Evolutionary conservation across 2,888 invertebrate species (phyloP).

Genomic region (Archaeoteleia sp.): DNA sequence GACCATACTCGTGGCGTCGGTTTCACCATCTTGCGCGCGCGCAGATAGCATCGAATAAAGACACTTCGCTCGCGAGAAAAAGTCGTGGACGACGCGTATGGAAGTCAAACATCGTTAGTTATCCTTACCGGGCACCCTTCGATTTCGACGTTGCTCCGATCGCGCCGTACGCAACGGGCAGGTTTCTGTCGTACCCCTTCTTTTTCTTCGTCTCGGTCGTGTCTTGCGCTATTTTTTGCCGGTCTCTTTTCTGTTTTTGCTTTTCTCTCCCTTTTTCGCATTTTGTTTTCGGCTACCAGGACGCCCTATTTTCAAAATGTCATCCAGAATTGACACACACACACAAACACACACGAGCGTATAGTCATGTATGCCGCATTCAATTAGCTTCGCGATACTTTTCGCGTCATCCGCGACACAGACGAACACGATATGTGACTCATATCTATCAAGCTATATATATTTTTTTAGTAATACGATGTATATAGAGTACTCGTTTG

Average conservation of each 20-base stretch:
- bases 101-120: conserved; percentile 26
- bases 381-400: not conserved
- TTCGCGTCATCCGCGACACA: not conserved
- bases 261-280: not conserved
- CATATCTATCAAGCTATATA: not conserved
- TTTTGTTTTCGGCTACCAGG: not conserved
- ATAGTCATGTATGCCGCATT: not conserved
- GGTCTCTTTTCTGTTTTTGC: not conserved
- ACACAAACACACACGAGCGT: not conserved
- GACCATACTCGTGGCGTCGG: conserved; percentile 3
- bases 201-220: not conserved
- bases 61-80: conserved; percentile 7
- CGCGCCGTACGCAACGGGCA: conserved; percentile 1
- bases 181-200: conserved; percentile 3
- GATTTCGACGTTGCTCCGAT: conserved; percentile 18
- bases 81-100: conserved; percentile 9
- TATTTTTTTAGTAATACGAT: not conserved
- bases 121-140: conserved; percentile 24
- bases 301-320: not conserved
- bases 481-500: too few species aligned
- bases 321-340: not conserved
- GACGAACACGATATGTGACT: not conserved
- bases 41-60: conserved; percentile 10
- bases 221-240: not conserved
- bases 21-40: conserved; percentile 3